phyloP scores from a whole-genome alignment of 2,113 vertebrate species.

The Butorides virescens region DNA sequence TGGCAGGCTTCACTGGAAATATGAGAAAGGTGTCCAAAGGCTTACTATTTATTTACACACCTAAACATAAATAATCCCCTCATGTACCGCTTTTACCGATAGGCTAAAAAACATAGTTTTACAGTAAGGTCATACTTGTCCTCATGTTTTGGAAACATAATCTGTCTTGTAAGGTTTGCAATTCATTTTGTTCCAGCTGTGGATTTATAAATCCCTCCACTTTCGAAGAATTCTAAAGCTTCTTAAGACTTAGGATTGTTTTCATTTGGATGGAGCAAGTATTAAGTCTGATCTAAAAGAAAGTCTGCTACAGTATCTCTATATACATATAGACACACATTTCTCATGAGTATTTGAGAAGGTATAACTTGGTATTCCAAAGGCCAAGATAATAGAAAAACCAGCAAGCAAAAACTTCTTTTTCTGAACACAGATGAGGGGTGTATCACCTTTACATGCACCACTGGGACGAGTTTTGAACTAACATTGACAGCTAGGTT shows the following conservation, averaged over 20 bases:
- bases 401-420: neutral
- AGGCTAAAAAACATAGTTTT: slow-evolving; percentile 37
- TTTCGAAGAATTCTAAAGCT: slow-evolving; percentile 7
- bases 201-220: slow-evolving; percentile 1
- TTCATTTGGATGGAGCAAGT: neutral
- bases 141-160: slow-evolving; percentile 31
- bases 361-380: neutral
- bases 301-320: neutral
- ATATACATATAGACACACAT: neutral
- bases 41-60: slow-evolving; percentile 40
- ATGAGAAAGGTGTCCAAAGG: neutral
- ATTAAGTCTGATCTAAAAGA: neutral
- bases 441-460: neutral
- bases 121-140: slow-evolving; percentile 28
- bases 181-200: neutral
- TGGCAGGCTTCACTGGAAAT: slow-evolving; percentile 13
- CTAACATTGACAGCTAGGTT: neutral
- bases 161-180: slow-evolving; percentile 13
- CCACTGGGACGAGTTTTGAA: neutral
- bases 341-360: neutral
- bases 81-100: slow-evolving; percentile 2
- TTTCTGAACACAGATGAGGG: neutral
- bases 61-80: slow-evolving; percentile 55
- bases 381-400: neutral
- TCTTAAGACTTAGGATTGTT: neutral